Evolutionary conservation across 2,888 invertebrate species (phyloP), one percentile per base, ranked within the genome.

Genomic region (Furcula furcula): DNA sequence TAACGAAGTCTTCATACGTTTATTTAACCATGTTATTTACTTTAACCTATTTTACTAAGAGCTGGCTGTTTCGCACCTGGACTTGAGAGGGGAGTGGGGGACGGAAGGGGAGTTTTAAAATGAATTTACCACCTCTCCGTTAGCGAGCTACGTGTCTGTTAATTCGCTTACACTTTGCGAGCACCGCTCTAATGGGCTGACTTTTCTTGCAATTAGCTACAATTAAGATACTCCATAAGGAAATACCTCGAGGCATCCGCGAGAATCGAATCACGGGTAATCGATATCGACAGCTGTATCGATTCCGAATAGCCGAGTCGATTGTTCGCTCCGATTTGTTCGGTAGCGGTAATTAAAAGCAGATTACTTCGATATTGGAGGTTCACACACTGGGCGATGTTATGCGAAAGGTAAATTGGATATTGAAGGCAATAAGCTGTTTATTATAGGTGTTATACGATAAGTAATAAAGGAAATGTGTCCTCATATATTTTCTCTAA

Each of bases 121-220:
- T 64, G 73, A 82, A 83, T 84, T 84, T 80, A 75, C 76, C 77
- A 66, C 71, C 67, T 71, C 75, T 72, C 66, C 65, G 72, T 69
- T 69, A 66, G 63, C 56, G 63, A 66, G 65, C 65, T 69, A 72
- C 80, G 77, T 73, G 75, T 76, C 81, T 76, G 80, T 79, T 85
- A 84, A 85, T 85, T 83, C 82, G 81, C 83, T 86, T 85, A 83
- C 79, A 82, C 83, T 81, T 78, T 71, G 75, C 75, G 56, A 63
- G 61, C 64, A 65, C 65, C 59, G 65, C 67, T 62, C 75, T 85
- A 82, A 84, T 82, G 74, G 81, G 75, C 66, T 63, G 69, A 79
- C 77, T 83, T 82, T 82, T 76, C 85, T 82, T 71, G 69, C 83
- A 83, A 85, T 86, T 86, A 84, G 76, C 77, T 73, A 60, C 80